Percentiles rank a stretch among this genome's conserved stretches.
phyloP scores from a whole-genome alignment of 2,888 invertebrate species.

The Drosophila nr. medialis region DNA sequence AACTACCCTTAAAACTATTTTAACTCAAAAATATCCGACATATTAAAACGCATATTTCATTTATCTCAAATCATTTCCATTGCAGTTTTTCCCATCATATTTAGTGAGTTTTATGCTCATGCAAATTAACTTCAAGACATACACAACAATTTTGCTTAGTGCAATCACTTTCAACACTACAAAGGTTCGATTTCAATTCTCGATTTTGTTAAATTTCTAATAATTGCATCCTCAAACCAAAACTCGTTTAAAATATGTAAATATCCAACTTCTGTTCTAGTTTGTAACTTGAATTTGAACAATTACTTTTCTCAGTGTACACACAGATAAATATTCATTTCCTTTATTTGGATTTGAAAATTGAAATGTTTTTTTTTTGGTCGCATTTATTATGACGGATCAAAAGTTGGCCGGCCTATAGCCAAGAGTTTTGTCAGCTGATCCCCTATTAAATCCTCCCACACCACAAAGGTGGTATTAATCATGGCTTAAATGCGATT shows the following conservation, averaged over 20 bases:
- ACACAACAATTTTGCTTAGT: background rate
- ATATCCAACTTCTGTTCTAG: background rate
- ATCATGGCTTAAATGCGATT: constrained; percentile 10
- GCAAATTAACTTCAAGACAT: background rate
- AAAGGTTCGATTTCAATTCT: background rate
- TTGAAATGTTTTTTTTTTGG: background rate
- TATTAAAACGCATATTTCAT: background rate
- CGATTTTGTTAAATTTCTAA: constrained; percentile 1
- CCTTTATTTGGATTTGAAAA: constrained; percentile 15
- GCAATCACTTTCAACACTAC: background rate
- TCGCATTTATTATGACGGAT: background rate
- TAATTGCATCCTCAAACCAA: background rate
- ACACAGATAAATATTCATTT: constrained; percentile 28
- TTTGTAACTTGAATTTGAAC: background rate
- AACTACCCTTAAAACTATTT: background rate
- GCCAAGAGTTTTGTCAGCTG: background rate
- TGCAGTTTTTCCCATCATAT: background rate
- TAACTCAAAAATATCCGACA: no score
- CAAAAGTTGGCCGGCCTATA: constrained; percentile 4
- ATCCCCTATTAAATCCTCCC: constrained; percentile 15
- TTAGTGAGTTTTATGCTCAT: background rate
- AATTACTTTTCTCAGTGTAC: constrained; percentile 21
- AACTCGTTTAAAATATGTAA: background rate
- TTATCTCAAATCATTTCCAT: background rate
- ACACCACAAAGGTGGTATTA: constrained; percentile 12